Conservation (phyloP, 2,797 vertebrate genomes). For the Sebastes hubbsi region DNA sequence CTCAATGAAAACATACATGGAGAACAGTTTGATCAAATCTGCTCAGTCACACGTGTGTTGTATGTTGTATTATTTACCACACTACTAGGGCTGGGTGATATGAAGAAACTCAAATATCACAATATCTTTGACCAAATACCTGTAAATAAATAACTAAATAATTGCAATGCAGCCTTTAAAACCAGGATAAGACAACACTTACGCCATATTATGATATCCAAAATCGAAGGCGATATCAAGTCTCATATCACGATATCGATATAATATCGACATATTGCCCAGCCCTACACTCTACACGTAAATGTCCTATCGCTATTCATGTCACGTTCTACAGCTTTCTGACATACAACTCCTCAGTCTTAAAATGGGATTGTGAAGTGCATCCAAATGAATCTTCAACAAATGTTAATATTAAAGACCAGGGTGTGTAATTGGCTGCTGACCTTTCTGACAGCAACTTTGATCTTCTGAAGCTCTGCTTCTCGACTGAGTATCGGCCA, state of each 20-base stretch:
- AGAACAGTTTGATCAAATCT: constrained; percentile 2
- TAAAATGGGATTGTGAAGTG: not conserved
- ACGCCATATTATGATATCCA: no score
- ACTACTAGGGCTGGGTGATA: no score
- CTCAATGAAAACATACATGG: constrained; percentile 6
- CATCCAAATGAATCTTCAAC: not conserved
- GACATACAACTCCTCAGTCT: not conserved
- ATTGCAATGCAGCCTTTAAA: not conserved
- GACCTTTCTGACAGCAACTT: constrained; percentile 98
- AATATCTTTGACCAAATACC: no score
- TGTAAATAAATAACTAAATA: no score
- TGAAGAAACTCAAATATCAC: no score
- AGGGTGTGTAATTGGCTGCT: constrained; percentile 19
- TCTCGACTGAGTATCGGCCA: constrained; percentile 96
- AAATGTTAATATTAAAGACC: not conserved
- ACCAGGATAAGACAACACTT: no score
- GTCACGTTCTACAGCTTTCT: not conserved
- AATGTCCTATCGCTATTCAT: not conserved
- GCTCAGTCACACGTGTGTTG: not conserved
- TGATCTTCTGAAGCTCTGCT: constrained; percentile 97
- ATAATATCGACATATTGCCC: no score
- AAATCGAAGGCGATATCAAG: no score
- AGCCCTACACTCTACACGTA: not conserved
- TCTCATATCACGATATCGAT: no score
- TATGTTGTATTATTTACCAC: not conserved